Base-by-base conservation (phyloP, 2,888 invertebrate genomes). In the Merodon equestris region DNA sequence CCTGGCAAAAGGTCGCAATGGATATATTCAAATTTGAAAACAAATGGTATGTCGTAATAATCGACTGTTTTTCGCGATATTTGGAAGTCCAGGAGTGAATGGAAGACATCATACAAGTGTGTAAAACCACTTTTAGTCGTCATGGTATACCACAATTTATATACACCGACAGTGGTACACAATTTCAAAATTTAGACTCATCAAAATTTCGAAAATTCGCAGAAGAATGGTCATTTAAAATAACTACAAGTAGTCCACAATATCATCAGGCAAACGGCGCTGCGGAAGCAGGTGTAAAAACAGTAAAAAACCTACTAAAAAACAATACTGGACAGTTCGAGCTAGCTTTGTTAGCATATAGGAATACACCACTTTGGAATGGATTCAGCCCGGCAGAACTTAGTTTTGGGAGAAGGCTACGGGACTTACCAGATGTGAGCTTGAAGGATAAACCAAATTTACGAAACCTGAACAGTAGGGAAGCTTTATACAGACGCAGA, bases 1-100 rank as follows among this genome's bases (percentile, higher is more conserved):
- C 34, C 5, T 58, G 58, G 47, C 58, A 58, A 47, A 58, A 45
- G 14, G 58, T 58, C 12, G 45, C 45, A 14, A 58, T 58, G 34
- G 58, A 34, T 45, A 18, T 58, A 10, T 58, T 58, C 34, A 58
- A 58, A 36, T 27, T 5, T 7, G 36, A 47, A 47, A 36, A 36
- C 9, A 17, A 38, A 18, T 60, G 48, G 18, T 60, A 60, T 13
- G 5, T 48, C 0, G 14, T 60, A 9, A 38, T 60, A 9, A 60
- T 38, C 9, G 38, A 60, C 13, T 48, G n/a, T 15, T 60, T 36
- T 48, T 60, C 17, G 9, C n/a, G 48, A 40, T 38, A 17, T 40
- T 54, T 54, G 0, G 54, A 54, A 18, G 44, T 57, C 10, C 9
- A 14, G 9, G 44, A 44, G 9, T 12, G 48, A 10, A 40, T 38